These are phyloP conservation scores for Cromileptes altivelis DNA, from an alignment of 2,113 vertebrate species.

Conservation along the genomic window DNA sequence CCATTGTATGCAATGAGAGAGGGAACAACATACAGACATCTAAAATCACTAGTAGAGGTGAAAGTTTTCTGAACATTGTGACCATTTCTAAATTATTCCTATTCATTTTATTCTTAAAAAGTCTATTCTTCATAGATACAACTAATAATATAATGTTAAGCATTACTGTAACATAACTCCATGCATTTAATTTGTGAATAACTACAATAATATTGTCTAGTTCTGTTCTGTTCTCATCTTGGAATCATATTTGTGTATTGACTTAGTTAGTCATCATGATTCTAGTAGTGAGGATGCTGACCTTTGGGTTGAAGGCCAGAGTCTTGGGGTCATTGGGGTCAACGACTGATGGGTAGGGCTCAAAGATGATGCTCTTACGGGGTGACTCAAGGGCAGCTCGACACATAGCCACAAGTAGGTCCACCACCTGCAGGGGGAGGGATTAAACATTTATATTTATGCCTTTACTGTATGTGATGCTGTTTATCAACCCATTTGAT, in stretches of 20 bases:
- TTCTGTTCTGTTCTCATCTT: not conserved
- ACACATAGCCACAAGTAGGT: conserved; percentile 98
- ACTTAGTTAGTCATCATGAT: not conserved
- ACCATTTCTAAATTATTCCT: not conserved
- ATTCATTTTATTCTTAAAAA: not conserved
- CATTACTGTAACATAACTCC: not conserved
- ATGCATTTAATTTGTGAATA: not conserved
- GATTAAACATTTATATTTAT: not conserved
- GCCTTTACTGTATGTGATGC: not conserved
- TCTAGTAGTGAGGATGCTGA: conserved; percentile 66
- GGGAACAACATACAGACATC: conserved; percentile 67
- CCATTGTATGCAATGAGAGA: conserved; percentile 63
- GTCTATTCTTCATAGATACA: not conserved
- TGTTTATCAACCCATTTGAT: not conserved
- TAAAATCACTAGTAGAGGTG: conserved; percentile 51
- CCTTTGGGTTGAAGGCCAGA: conserved; percentile 99
- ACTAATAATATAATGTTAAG: not conserved
- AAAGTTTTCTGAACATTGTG: not conserved
- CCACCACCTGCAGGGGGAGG: conserved; percentile 89
- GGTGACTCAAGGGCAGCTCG: conserved; percentile 97
- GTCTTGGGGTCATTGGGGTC: conserved; percentile 99
- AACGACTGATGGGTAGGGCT: conserved; percentile 98
- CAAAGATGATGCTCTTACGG: conserved; percentile 99
- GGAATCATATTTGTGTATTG: not conserved
- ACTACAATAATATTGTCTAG: not conserved